Conservation (phyloP, 2,888 invertebrate genomes). For the Melinaea marsaeus region DNA sequence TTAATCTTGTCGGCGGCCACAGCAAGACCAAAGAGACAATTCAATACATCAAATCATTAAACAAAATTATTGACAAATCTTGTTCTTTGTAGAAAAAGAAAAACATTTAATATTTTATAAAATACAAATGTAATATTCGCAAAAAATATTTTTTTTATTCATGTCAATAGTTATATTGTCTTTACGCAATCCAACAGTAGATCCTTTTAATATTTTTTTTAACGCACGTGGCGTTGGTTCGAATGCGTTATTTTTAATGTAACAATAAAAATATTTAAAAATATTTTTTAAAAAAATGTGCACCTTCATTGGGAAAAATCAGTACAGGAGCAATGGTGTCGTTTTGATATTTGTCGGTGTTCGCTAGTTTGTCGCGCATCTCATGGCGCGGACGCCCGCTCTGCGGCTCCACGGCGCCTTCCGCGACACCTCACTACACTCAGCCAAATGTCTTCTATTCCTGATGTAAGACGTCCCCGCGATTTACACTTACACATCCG, state of each 20-base stretch:
- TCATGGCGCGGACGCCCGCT: conserved; percentile 63
- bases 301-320: conserved; percentile 65
- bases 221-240: no score
- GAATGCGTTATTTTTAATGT: background rate
- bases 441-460: conserved; percentile 36
- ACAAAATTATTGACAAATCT: no score
- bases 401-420: conserved; percentile 46
- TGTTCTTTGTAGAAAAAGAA: no score
- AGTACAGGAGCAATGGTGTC: conserved; percentile 56
- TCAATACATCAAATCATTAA: no score
- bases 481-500: conserved; percentile 26
- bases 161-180: no score
- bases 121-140: no score
- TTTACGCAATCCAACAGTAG: no score
- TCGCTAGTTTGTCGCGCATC: conserved; percentile 69
- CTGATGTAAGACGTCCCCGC: conserved; percentile 37
- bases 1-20: no score
- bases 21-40: no score
- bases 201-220: no score
- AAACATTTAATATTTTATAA: no score
- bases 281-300: conserved; percentile 9
- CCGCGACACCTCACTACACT: conserved; percentile 29
- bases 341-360: conserved; percentile 60
- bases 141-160: no score
- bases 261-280: conserved; percentile 2